Base-by-base conservation (phyloP, 2,113 vertebrate species). In the Microtus ochrogaster region DNA sequence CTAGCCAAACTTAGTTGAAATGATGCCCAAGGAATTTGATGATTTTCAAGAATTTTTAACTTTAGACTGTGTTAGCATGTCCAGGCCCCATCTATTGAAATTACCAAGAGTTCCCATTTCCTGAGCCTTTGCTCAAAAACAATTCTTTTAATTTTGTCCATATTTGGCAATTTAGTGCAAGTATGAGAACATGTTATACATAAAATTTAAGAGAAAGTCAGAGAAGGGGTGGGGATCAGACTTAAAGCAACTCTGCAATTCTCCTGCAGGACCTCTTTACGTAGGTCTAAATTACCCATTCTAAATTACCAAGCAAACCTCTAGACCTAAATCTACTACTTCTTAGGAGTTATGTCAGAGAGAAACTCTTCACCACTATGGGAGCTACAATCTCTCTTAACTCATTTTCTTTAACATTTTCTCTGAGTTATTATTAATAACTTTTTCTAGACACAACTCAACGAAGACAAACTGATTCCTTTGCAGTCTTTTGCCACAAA, bases 181-280 rank as follows among this genome's bases (percentile, higher is more conserved):
- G 0, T 63, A 39, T 3, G 3, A 2, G 36, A 30, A 2, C 3
- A 14, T 11, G 73, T 26, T n/a, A 17, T 52, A 39, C 58, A 28
- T 81, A 76, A 58, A 5, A 36, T 19, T 12, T 1, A 36, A n/a
- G 7, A 36, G 5, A 1, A 44, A 76, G 28, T 13, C 24, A 26
- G 9, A 28, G 39, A n/a, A 5, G 7, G 13, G 9, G 19, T 36
- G 10, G 11, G 30, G 16, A 11, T 14, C 4, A 26, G 1, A 2
- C 17, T 24, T 6, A 3, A 4, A 68, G 28, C 0, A 13, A 24
- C 7, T 81, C 36, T 49, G 2, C 12, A 47, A 1, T 66, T 92
- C 7, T 65, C 17, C 44, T n/a, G 7, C 14, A 19, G 4, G 4
- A 6, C 5, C 4, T 66, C 44, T 90, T 26, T 39, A 79, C 0